phyloP scores from a whole-genome alignment of 2,888 invertebrate genomes.

The Geotrupes spiniger region DNA sequence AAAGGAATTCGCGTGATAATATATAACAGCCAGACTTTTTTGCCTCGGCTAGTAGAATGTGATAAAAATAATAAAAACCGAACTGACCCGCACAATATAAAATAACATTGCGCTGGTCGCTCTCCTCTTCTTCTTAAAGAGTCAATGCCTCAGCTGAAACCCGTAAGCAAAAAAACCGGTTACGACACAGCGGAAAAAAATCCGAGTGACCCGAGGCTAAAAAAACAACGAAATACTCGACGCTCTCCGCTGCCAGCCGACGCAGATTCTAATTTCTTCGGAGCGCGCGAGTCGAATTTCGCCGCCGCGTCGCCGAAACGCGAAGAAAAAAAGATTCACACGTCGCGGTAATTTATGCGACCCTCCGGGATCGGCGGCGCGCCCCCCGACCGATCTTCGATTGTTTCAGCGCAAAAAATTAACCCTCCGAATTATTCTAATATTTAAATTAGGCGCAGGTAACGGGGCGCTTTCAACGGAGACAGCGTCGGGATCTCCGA shows the following conservation, averaged over 20 bases:
- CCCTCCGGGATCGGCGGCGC: no score
- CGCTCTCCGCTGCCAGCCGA: no score
- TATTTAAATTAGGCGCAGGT: slow-evolving; percentile 39
- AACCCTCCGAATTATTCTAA: slow-evolving; percentile 41
- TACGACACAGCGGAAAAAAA: slow-evolving; percentile 5
- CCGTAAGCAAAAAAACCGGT: slow-evolving; percentile 4
- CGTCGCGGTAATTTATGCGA: no score
- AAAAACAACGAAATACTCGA: not conserved
- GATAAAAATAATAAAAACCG: slow-evolving; percentile 10
- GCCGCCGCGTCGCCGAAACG: no score
- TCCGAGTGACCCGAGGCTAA: slow-evolving; percentile 2
- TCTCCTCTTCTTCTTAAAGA: not conserved
- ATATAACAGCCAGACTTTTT: slow-evolving; percentile 13
- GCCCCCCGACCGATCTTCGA: slow-evolving; percentile 34
- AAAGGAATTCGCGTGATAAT: slow-evolving; percentile 19
- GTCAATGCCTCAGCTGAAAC: slow-evolving; percentile 8
- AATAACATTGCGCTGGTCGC: slow-evolving; percentile 4
- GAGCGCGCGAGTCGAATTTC: no score
- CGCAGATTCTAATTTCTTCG: no score
- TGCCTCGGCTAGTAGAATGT: slow-evolving; percentile 11
- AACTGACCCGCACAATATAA: slow-evolving; percentile 8
- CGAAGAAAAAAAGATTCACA: no score
- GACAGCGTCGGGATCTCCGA: no score
- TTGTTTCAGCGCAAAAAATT: slow-evolving; percentile 47
- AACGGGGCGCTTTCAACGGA: slow-evolving; percentile 13